Evolutionary conservation across 2,797 vertebrate species (phyloP).

Genomic region (Sebastiscus tertius): DNA sequence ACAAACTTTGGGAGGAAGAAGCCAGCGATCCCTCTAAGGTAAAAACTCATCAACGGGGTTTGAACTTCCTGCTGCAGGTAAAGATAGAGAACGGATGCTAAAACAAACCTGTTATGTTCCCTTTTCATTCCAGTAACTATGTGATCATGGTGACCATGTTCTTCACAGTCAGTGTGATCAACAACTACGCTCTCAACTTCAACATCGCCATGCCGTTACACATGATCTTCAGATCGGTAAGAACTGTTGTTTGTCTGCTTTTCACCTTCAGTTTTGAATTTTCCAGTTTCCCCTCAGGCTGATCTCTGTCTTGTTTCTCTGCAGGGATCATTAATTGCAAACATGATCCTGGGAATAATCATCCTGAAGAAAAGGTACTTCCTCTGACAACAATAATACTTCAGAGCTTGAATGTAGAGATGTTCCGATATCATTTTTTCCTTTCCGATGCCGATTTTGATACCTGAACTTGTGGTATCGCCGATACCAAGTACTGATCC

Average conservation of each 20-base stretch:
- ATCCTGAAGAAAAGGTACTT: slow-evolving; percentile 96
- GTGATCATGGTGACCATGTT: slow-evolving; percentile 97
- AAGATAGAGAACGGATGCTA: neutral
- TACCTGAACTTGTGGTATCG: too few species aligned
- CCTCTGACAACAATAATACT: neutral
- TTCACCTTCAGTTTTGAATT: neutral
- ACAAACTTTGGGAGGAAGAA: slow-evolving; percentile 90
- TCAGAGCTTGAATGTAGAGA: neutral
- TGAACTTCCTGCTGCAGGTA: neutral
- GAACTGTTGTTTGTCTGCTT: slow-evolving; percentile 45
- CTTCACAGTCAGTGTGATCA: slow-evolving; percentile 96
- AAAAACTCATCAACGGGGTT: neutral
- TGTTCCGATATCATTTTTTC: fast-evolving
- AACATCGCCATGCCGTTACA: slow-evolving; percentile 97
- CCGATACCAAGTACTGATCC: too few species aligned
- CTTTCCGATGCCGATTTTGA: neutral
- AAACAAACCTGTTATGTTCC: neutral
- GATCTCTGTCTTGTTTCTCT: slow-evolving; percentile 9
- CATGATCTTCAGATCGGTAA: slow-evolving; percentile 99
- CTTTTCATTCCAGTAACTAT: slow-evolving; percentile 85
- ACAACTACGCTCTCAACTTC: slow-evolving; percentile 98
- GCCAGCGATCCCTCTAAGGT: slow-evolving; percentile 92
- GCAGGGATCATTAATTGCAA: slow-evolving; percentile 97
- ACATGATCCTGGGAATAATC: slow-evolving; percentile 94
- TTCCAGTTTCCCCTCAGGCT: neutral